Evolutionary conservation across 2,797 vertebrate species (phyloP), one percentile per base, ranked within the genome.

Genomic region (Catostomus latipinnis): DNA sequence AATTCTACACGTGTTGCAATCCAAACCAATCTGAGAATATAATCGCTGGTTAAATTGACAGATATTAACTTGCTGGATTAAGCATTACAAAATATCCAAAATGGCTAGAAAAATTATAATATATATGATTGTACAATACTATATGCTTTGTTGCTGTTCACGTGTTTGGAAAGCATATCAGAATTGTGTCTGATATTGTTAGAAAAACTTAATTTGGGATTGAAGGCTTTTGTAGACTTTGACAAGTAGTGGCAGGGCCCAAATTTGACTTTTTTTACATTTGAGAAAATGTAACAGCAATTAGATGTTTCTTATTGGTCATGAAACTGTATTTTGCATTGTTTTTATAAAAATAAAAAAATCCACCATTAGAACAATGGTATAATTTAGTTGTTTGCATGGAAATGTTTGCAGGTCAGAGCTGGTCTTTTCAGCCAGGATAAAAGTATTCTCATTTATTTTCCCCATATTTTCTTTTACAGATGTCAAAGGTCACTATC

Each of bases 401-500:
- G 16, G 16, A 18, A 18, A 18, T 18, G 16, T 18, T 18, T 18
- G 16, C 16, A 22, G 22, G 34, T 34, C 22, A 62, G 11, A 34
- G 58, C 22, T 14, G 43, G 45, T 57, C 1, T n/a, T 56, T 54
- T 1, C 1, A 12, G 34, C 34, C 34, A 34, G 34, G 34, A 34
- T 2, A 34, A 34, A 34, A 43, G 10, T 53, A 62, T 49, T 11
- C 75, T 61, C 4, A 1, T 4, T 71, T 54, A 11, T 66, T 54
- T 12, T 66, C n/a, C 0, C 22, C 5, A 63, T 76, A 34, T 14
- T 11, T 68, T 6, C 0, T 75, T 6, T 79, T 13, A 0, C 74
- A 99, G 98, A 92, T 93, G 0, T 96, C 96, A 90, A 99, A 99
- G 87, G 96, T 99, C 89, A 99, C 98, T 86, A 99, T 99, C 12